phyloP scores from a whole-genome alignment of 2,113 vertebrate genomes.

The Cyphomyrus plagiostoma region DNA sequence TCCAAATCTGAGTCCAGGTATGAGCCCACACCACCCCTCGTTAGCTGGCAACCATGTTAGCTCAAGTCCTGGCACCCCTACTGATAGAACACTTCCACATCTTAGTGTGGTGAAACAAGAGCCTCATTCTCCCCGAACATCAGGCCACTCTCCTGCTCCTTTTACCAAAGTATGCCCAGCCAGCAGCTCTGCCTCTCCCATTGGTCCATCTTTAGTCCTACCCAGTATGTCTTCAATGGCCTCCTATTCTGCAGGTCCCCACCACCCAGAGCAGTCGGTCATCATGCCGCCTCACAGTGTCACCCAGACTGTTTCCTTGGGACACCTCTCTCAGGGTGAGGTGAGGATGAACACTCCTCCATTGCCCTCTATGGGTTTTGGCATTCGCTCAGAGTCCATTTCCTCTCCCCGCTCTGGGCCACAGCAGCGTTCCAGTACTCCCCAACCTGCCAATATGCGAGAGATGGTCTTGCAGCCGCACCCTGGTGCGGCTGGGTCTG shows the following conservation, averaged over 20 bases:
- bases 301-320: constrained; percentile 80
- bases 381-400: constrained; percentile 76
- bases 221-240: constrained; percentile 75
- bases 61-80: constrained; percentile 63
- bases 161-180: constrained; percentile 83
- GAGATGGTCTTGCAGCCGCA: constrained; percentile 80
- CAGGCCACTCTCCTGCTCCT: constrained; percentile 71
- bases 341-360: constrained; percentile 88
- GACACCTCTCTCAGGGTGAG: constrained; percentile 85
- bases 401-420: constrained; percentile 73
- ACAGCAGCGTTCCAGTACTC: constrained; percentile 73
- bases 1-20: constrained; percentile 75
- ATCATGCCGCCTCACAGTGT: constrained; percentile 98
- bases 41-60: constrained; percentile 79
- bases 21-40: constrained; percentile 83
- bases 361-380: constrained; percentile 79
- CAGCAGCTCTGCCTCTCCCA: constrained; percentile 73
- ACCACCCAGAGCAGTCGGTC: constrained; percentile 84
- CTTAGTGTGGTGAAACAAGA: constrained; percentile 72
- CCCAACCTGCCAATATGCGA: constrained; percentile 69
- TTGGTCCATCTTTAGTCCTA: constrained; percentile 77
- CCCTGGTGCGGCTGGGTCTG: constrained; percentile 50
- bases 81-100: constrained; percentile 73
- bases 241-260: constrained; percentile 82
- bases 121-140: constrained; percentile 76